Conservation (phyloP, 2,797 vertebrate species). For the Peromyscus nudipes region DNA sequence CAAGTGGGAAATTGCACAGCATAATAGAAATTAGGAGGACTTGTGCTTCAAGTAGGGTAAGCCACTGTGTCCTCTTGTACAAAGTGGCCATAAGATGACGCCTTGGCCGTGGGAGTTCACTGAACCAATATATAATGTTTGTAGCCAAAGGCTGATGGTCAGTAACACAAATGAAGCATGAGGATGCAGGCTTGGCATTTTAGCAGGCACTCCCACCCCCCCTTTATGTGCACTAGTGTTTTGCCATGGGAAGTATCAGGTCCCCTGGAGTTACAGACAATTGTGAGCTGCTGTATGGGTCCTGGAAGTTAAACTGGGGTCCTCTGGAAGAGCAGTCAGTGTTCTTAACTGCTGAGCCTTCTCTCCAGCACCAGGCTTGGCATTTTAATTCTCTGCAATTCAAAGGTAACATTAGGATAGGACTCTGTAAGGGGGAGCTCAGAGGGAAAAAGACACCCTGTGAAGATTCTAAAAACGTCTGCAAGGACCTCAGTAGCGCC, state of each 20-base stretch:
- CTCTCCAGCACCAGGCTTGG: not conserved
- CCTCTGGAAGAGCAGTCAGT: not conserved
- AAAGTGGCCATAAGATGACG: not conserved
- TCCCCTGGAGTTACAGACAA: not conserved
- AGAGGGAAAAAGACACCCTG: not conserved
- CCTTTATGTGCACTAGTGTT: not conserved
- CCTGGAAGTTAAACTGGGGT: not conserved
- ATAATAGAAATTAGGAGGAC: not conserved
- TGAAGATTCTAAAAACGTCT: not conserved
- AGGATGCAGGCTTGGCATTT: not conserved
- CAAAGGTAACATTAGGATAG: not conserved
- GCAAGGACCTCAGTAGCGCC: not conserved
- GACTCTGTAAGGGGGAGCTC: not conserved
- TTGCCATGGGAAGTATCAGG: not conserved
- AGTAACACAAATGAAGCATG: not conserved
- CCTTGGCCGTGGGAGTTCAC: accelerated
- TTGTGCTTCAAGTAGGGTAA: not conserved
- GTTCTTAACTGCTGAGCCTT: not conserved
- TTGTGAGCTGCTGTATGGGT: not conserved
- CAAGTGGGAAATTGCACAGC: not conserved
- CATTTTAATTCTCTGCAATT: not conserved
- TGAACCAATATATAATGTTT: not conserved
- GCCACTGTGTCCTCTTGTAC: not conserved
- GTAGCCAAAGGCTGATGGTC: not conserved
- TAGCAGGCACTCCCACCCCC: not conserved